These are phyloP conservation scores for Corapipo altera DNA, from an alignment of 2,113 vertebrate species.

Conservation along the genomic window DNA sequence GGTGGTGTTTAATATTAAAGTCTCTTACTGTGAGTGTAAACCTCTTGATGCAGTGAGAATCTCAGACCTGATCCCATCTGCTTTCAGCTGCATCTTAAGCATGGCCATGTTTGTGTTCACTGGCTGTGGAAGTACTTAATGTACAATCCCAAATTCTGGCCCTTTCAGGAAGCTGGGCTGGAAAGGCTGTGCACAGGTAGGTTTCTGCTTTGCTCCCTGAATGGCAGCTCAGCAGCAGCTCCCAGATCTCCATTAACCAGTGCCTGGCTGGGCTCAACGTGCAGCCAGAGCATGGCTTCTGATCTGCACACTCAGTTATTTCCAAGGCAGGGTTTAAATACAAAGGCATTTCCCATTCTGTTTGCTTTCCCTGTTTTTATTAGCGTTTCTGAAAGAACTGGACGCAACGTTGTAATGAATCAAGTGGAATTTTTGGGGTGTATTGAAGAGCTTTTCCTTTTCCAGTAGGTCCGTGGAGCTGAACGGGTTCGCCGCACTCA, in stretches of 20 bases:
- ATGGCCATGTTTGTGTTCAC: neutral
- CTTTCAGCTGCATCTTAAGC: neutral
- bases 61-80: neutral
- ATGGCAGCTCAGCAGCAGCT: neutral
- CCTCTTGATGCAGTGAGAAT: neutral
- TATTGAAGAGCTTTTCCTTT: slow-evolving; percentile 17
- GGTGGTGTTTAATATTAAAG: neutral
- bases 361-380: neutral
- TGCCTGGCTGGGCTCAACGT: fast-evolving
- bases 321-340: neutral
- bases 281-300: fast-evolving
- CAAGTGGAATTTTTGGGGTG: neutral
- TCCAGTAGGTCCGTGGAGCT: slow-evolving; percentile 91
- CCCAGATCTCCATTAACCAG: neutral
- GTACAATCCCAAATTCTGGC: neutral
- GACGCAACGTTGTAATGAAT: fast-evolving
- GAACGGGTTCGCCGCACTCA: slow-evolving; percentile 90
- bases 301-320: fast-evolving
- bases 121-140: neutral
- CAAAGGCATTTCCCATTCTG: neutral
- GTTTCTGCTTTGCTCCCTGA: neutral
- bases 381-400: neutral
- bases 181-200: neutral
- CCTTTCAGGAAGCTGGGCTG: neutral
- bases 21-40: neutral